These are phyloP conservation scores for Drosophila paulistorum DNA, from an alignment of 1,140 invertebrate genomes.

Conservation along the genomic window DNA sequence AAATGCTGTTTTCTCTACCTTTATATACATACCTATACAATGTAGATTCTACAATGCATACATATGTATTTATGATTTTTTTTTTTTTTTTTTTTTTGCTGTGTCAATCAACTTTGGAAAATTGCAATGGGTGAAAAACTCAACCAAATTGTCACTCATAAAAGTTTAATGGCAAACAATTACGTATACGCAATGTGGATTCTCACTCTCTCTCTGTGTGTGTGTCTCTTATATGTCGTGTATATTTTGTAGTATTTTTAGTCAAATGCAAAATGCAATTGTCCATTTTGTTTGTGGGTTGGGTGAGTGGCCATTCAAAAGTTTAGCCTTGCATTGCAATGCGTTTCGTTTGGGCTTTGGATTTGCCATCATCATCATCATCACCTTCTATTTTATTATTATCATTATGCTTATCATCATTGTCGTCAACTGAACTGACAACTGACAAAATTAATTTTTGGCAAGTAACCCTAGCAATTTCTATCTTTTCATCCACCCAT, in stretches of 20 bases:
- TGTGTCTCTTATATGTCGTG: constrained; percentile 43
- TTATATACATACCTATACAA: too few species aligned
- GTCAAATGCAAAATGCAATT: constrained; percentile 20
- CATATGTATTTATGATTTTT: too few species aligned
- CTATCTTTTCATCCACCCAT: neutral
- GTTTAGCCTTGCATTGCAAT: constrained; percentile 30
- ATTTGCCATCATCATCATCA: constrained; percentile 3
- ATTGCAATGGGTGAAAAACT: constrained; percentile 39
- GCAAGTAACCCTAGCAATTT: constrained; percentile 2
- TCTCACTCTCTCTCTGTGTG: constrained; percentile 11
- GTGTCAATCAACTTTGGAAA: constrained; percentile 19
- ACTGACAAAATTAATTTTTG: constrained; percentile 73
- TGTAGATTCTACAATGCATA: too few species aligned
- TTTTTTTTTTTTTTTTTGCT: neutral
- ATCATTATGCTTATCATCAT: neutral
- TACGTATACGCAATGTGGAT: constrained; percentile 72
- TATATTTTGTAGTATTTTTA: constrained; percentile 6
- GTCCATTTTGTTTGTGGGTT: constrained; percentile 46
- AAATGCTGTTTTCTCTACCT: neutral
- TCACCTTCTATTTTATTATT: neutral
- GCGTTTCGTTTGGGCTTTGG: constrained; percentile 12
- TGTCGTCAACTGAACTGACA: constrained; percentile 55
- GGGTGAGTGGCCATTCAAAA: constrained; percentile 60
- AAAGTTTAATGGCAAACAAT: constrained; percentile 67
- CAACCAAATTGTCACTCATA: constrained; percentile 76